Percentiles rank a stretch among this genome's conserved stretches.
phyloP scores from a whole-genome alignment of 1,140 invertebrate species.

The Melanaphis sacchari region DNA sequence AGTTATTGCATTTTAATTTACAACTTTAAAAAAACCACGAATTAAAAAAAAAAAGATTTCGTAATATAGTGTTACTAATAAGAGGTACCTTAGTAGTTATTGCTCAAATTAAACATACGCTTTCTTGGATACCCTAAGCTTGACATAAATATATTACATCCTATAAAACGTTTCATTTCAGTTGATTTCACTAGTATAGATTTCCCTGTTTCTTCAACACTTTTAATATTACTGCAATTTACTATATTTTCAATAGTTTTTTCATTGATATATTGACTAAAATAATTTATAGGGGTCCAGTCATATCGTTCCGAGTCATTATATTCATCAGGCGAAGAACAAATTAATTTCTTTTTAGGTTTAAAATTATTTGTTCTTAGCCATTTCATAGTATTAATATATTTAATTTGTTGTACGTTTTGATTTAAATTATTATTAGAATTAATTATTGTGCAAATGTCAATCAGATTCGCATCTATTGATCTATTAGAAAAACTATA shows the following conservation, averaged over 20 bases:
- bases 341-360: neutral
- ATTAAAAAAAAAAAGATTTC: neutral
- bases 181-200: neutral
- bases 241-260: neutral
- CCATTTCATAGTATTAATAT: neutral
- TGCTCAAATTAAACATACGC: neutral
- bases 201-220: neutral
- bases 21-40: neutral
- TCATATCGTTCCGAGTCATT: neutral
- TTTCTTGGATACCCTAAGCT: constrained; percentile 5
- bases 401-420: constrained; percentile 13
- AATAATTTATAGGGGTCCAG: neutral
- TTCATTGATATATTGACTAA: neutral
- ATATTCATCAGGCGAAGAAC: neutral
- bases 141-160: constrained; percentile 6
- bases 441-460: neutral
- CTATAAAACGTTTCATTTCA: neutral
- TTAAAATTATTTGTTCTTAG: constrained; percentile 1
- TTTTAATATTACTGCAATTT: neutral
- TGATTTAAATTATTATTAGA: neutral
- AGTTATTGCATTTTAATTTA: neutral
- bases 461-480: too few species aligned
- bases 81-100: neutral
- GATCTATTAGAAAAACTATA: too few species aligned
- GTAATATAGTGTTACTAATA: neutral